phyloP scores from a whole-genome alignment of 1,140 invertebrate genomes.

The Drosophila sproati region DNA sequence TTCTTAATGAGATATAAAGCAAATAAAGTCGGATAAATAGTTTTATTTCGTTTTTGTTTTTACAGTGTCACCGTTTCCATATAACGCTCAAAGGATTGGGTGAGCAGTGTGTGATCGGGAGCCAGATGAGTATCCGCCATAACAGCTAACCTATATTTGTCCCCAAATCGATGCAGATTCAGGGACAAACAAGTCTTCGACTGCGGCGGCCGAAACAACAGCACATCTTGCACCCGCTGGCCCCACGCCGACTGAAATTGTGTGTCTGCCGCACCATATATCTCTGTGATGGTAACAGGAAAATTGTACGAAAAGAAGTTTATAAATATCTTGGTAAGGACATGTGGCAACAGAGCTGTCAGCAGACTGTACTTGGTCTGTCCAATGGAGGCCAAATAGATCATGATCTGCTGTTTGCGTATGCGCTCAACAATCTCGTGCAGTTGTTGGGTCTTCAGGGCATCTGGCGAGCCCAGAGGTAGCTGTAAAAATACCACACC shows the following conservation, averaged over 20 bases:
- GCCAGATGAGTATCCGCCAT: slow-evolving; percentile 91
- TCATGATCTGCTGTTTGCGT: slow-evolving; percentile 87
- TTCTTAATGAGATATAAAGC: neutral
- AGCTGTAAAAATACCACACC: slow-evolving; percentile 85
- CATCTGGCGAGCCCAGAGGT: slow-evolving; percentile 84
- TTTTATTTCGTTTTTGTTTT: slow-evolving; percentile 13
- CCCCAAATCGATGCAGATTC: slow-evolving; percentile 90
- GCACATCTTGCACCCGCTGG: slow-evolving; percentile 87
- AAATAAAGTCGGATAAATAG: neutral
- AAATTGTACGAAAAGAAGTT: slow-evolving; percentile 90
- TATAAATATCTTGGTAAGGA: slow-evolving; percentile 88
- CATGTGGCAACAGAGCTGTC: slow-evolving; percentile 88
- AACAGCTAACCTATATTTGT: slow-evolving; percentile 88
- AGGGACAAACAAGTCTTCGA: slow-evolving; percentile 92
- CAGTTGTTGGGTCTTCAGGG: slow-evolving; percentile 82
- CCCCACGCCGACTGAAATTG: slow-evolving; percentile 87
- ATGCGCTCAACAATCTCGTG: slow-evolving; percentile 87
- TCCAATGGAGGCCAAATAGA: slow-evolving; percentile 89
- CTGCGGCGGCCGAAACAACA: slow-evolving; percentile 92
- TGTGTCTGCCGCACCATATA: slow-evolving; percentile 85
- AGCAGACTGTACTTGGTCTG: slow-evolving; percentile 89
- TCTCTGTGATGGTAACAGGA: slow-evolving; percentile 89
- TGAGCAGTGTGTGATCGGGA: slow-evolving; percentile 85
- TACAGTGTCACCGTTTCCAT: slow-evolving; percentile 72
- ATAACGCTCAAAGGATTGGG: slow-evolving; percentile 77